phyloP scores from a whole-genome alignment of 1,140 invertebrate species.

The Brachionus koreanus region DNA sequence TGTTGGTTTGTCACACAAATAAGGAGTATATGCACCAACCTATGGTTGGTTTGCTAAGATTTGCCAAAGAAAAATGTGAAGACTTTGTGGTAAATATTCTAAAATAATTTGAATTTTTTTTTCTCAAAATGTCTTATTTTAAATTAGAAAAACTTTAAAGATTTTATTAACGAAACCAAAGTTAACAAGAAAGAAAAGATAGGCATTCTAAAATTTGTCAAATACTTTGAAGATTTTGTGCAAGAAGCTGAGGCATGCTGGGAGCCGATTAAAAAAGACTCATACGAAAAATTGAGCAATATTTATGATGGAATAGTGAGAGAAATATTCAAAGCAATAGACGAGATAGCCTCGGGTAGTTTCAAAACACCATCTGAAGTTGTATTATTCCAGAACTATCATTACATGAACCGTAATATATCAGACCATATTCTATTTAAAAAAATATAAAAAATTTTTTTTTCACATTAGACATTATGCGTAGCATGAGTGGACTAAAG shows the following conservation, averaged over 20 bases:
- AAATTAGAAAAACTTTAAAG: constrained; percentile 68
- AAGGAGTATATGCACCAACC: constrained; percentile 40
- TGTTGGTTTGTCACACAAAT: not conserved
- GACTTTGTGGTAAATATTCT: constrained; percentile 15
- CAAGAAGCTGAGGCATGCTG: constrained; percentile 36
- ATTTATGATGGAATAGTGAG: constrained; percentile 81
- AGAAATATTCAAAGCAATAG: constrained; percentile 80
- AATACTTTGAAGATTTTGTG: constrained; percentile 69
- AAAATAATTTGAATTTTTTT: not conserved
- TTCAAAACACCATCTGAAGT: constrained; percentile 88
- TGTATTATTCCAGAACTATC: constrained; percentile 89
- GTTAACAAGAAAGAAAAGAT: constrained; percentile 73
- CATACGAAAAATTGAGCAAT: constrained; percentile 65
- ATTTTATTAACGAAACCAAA: constrained; percentile 73
- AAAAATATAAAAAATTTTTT: too few relatives aligned
- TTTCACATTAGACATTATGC: constrained; percentile 19
- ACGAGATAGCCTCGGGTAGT: constrained; percentile 75
- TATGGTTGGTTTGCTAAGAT: constrained; percentile 21
- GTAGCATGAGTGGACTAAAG: constrained; percentile 29
- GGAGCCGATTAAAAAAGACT: constrained; percentile 41
- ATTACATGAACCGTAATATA: constrained; percentile 72
- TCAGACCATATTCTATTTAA: too few relatives aligned
- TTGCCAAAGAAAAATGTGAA: constrained; percentile 37
- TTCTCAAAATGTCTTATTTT: not conserved
- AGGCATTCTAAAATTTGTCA: constrained; percentile 83